These are phyloP conservation scores for Euzophera pinguis DNA, from an alignment of 2,888 invertebrate genomes.

Conservation along the genomic window DNA sequence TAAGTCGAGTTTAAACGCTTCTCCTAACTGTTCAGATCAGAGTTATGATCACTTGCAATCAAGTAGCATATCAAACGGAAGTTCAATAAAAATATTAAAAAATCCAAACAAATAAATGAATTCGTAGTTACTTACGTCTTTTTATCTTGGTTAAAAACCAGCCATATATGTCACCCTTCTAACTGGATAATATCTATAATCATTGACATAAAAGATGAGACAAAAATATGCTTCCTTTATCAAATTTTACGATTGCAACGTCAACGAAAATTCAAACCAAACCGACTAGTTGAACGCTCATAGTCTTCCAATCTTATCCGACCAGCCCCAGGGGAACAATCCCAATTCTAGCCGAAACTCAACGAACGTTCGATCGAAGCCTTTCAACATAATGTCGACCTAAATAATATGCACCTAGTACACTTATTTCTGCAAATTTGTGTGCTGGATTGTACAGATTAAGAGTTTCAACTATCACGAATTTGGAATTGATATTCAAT, in stretches of 20 bases:
- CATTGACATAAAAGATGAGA: not conserved
- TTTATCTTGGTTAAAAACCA: too few relatives aligned
- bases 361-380: conserved; percentile 1
- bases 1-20: too few relatives aligned
- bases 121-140: too few relatives aligned
- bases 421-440: conserved; percentile 4
- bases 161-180: too few relatives aligned
- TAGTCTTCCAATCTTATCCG: conserved; percentile 11
- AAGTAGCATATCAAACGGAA: too few relatives aligned
- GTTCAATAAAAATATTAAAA: too few relatives aligned
- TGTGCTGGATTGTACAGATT: conserved; percentile 6
- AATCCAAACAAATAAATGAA: too few relatives aligned
- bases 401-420: conserved; percentile 6
- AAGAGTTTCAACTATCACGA: conserved; percentile 13
- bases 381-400: not conserved
- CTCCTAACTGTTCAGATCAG: too few relatives aligned
- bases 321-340: conserved; percentile 4
- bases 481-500: conserved; percentile 28
- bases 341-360: not conserved
- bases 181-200: too few relatives aligned
- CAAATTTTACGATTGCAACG: not conserved
- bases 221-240: not conserved
- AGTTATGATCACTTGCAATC: too few relatives aligned
- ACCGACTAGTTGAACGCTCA: not conserved
- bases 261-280: conserved; percentile 5